Conservation (phyloP, 2,113 vertebrate species). For the Myotis yumanensis region DNA sequence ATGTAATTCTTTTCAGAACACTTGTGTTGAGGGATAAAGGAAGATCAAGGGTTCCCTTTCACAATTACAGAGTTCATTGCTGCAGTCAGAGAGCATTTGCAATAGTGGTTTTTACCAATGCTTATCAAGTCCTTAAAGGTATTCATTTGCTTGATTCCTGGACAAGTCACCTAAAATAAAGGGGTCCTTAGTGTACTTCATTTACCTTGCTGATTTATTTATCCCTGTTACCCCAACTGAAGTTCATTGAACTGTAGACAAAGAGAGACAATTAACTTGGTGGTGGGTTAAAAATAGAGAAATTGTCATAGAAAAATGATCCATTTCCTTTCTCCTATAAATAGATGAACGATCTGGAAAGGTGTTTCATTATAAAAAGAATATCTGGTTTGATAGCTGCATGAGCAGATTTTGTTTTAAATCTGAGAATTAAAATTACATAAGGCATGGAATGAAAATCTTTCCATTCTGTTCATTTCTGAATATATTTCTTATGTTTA, state of each 20-base stretch:
- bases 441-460: constrained; percentile 44
- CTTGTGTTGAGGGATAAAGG: constrained; percentile 67
- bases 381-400: constrained; percentile 27
- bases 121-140: constrained; percentile 59
- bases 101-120: constrained; percentile 6
- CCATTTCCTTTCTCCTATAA: constrained; percentile 57
- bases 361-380: constrained; percentile 62
- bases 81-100: constrained; percentile 62
- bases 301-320: constrained; percentile 54
- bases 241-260: constrained; percentile 50
- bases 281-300: constrained; percentile 64
- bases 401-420: constrained; percentile 62
- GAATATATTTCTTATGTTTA: constrained; percentile 1
- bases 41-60: constrained; percentile 75
- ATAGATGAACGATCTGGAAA: constrained; percentile 36
- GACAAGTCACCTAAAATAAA: constrained; percentile 59
- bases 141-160: constrained; percentile 43
- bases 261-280: constrained; percentile 36
- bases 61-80: constrained; percentile 69
- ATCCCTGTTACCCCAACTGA: background rate
- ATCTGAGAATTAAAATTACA: constrained; percentile 62
- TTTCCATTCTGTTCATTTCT: background rate
- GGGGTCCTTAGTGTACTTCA: background rate
- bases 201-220: constrained; percentile 59
- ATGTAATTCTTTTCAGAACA: constrained; percentile 75